These are phyloP conservation scores for Ericerus pela DNA, from an alignment of 1,140 invertebrate species.

Conservation along the genomic window DNA sequence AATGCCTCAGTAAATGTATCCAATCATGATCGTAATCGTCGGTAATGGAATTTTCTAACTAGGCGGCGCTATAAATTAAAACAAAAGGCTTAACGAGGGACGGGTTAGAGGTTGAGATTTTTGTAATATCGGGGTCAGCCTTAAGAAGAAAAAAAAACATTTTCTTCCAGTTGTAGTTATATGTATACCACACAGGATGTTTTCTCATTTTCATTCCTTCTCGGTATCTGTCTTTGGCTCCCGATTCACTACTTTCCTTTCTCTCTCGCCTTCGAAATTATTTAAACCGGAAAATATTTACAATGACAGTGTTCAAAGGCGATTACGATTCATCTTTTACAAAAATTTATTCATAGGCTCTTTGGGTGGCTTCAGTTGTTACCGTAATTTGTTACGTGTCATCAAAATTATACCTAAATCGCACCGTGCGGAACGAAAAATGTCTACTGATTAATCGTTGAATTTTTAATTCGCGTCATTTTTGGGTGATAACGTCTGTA, in stretches of 20 bases:
- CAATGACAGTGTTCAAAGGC: conserved; percentile 10
- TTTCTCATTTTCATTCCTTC: no score
- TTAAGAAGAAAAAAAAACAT: neutral
- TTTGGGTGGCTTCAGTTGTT: neutral
- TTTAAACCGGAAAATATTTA: conserved; percentile 12
- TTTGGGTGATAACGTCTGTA: no score
- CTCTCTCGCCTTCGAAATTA: conserved; percentile 7
- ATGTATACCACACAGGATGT: conserved; percentile 9
- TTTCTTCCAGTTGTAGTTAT: neutral
- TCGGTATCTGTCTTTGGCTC: no score
- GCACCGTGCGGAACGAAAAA: no score
- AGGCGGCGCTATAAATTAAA: neutral
- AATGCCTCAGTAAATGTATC: neutral
- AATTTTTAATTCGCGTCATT: no score
- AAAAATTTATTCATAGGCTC: conserved; percentile 9
- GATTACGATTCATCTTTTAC: conserved; percentile 4
- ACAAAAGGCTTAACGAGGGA: conserved; percentile 7
- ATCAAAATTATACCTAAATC: no score
- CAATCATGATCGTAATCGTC: conserved; percentile 8
- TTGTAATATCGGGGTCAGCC: neutral
- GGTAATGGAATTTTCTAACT: conserved; percentile 4
- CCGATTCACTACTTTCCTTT: no score
- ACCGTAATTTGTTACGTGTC: conserved; percentile 8
- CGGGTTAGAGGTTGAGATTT: neutral
- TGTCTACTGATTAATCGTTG: no score